phyloP scores from a whole-genome alignment of 2,888 invertebrate genomes.

The Melitaea athalia region DNA sequence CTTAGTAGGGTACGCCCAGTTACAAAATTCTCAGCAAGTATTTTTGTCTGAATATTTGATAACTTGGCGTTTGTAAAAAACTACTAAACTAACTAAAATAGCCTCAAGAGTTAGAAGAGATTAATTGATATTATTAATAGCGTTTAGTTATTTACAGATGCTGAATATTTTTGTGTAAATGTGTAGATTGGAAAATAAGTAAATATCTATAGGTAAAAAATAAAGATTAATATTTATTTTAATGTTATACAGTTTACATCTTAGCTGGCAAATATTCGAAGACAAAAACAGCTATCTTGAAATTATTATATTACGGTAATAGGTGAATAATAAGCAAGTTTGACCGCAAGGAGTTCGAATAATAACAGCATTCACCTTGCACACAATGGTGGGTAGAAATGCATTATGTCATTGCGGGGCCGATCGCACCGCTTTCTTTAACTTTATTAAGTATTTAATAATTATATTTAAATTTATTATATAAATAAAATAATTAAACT shows the following conservation, averaged over 20 bases:
- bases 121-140: too few relatives aligned
- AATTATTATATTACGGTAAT: constrained; percentile 55
- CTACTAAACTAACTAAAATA: too few relatives aligned
- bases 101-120: too few relatives aligned
- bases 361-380: constrained; percentile 60
- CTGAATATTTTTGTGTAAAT: too few relatives aligned
- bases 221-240: not conserved
- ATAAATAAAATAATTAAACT: not conserved
- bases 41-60: not conserved
- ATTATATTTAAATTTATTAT: not conserved
- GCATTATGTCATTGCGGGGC: constrained; percentile 60
- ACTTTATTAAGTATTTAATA: not conserved
- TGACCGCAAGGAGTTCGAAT: constrained; percentile 59
- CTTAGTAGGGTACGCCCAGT: constrained; percentile 14
- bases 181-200: too few relatives aligned
- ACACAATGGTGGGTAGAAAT: constrained; percentile 60
- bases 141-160: too few relatives aligned
- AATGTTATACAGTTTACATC: not conserved
- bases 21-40: not conserved
- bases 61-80: not conserved
- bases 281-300: constrained; percentile 21
- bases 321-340: constrained; percentile 60
- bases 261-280: constrained; percentile 17
- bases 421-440: constrained; percentile 18
- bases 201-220: not conserved